Base-by-base conservation (phyloP, 2,888 invertebrate species). In the Agrotis segetum region DNA sequence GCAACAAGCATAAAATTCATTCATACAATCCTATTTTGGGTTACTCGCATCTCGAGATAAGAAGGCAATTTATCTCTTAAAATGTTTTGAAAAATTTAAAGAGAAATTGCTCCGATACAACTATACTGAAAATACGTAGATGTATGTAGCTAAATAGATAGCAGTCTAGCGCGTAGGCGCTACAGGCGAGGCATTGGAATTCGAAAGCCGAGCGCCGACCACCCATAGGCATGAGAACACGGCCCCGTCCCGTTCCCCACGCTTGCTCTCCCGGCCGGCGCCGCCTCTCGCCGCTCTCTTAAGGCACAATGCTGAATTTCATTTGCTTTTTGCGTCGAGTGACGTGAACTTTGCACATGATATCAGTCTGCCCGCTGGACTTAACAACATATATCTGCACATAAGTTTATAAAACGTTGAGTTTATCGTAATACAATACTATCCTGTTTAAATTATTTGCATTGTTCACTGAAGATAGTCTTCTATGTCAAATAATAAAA, bases 151-250 rank as follows among this genome's bases (percentile, higher is more conserved):
- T 87, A 87, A 89, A 87, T 88, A 90, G 91, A 91, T 88, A 87
- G 85, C 86, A 88, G 91, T 90, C 90, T 91, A 90, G 89, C 90
- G 92, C 92, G 95, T 95, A 95, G 95, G 96, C 95, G 95, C 94
- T 93, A 92, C 93, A 92, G 92, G 93, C 94, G 92, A 94, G 92
- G 92, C 94, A 93, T 93, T 94, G 96, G 96, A 96, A 96, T 96
- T 96, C 92, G 95, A 95, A 95, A 94, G 96, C 95, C 94, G 94
- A 94, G 94, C 95, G 92, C 91, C 93, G 96, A 95, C 96, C 96
- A 95, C 96, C 96, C 96, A 95, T 93, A 94, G 95, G 93, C 96
- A 94, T 95, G 96, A 95, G 96, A 96, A 95, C 96, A 89, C 88
- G 92, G 92, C 92, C 91, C 90, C 92, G 92, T 92, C 92, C 94